Evolutionary conservation across 2,888 invertebrate genomes (phyloP).

Genomic region (Sinohyriopsis cumingii): DNA sequence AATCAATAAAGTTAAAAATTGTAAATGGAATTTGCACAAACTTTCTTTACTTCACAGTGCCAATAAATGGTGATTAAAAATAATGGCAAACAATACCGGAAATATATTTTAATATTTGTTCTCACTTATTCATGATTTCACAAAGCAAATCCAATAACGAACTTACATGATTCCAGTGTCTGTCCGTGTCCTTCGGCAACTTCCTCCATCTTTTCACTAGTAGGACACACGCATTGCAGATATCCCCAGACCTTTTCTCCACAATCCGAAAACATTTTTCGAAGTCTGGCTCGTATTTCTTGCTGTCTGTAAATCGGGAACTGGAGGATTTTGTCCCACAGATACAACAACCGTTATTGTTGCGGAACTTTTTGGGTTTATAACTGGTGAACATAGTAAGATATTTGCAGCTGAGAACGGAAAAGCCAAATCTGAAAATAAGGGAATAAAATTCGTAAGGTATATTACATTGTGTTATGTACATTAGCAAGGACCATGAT

Average conservation of each 20-base stretch:
- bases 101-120: neutral
- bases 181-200: slow-evolving; percentile 59
- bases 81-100: too few species aligned
- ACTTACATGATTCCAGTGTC: slow-evolving; percentile 69
- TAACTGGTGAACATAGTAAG: slow-evolving; percentile 86
- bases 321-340: slow-evolving; percentile 88
- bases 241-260: slow-evolving; percentile 84
- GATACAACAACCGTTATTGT: slow-evolving; percentile 86
- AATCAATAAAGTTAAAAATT: too few species aligned
- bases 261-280: slow-evolving; percentile 82
- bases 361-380: slow-evolving; percentile 85
- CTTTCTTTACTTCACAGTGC: too few species aligned
- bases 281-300: slow-evolving; percentile 87
- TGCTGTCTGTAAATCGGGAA: slow-evolving; percentile 88
- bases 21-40: too few species aligned
- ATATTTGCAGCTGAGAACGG: too few species aligned
- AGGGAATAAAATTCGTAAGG: too few species aligned
- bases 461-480: too few species aligned
- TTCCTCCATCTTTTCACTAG: slow-evolving; percentile 83
- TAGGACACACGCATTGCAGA: slow-evolving; percentile 89
- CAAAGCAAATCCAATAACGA: neutral
- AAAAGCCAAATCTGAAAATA: too few species aligned
- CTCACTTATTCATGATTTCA: neutral
- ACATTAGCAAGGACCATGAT: too few species aligned
- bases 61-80: too few species aligned